Evolutionary conservation across 2,888 invertebrate species (phyloP).

Genomic region (Pecten maximus): DNA sequence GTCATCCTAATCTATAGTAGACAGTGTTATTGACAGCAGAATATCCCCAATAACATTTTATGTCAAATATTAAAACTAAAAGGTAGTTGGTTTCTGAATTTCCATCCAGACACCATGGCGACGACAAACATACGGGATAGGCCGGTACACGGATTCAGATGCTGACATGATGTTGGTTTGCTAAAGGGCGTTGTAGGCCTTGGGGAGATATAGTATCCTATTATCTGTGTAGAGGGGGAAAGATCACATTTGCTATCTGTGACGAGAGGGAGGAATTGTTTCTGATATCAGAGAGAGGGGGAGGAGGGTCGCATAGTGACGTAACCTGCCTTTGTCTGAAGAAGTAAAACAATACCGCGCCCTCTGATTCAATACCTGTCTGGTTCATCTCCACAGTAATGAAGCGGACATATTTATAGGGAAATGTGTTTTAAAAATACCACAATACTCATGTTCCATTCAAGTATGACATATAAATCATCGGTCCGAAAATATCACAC

Average conservation of each 20-base stretch:
- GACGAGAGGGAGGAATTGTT: constrained; percentile 14
- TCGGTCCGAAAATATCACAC: too few relatives aligned
- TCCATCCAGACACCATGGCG: neutral
- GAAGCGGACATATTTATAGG: neutral
- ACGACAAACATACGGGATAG: neutral
- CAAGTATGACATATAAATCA: neutral
- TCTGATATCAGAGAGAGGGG: neutral
- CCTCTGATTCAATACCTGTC: constrained; percentile 8
- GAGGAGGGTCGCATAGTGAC: neutral
- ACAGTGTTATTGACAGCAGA: neutral
- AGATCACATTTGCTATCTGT: neutral
- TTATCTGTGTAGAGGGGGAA: neutral
- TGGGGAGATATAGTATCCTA: neutral
- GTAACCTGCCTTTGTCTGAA: neutral
- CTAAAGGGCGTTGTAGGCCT: neutral
- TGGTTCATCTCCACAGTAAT: neutral
- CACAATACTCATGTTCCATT: neutral
- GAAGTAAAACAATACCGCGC: neutral
- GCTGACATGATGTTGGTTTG: neutral
- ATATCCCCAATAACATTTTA: neutral
- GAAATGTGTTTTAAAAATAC: neutral
- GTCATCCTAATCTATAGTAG: neutral
- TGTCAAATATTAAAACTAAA: neutral
- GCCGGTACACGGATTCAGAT: neutral
- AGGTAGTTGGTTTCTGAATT: neutral